Base-by-base conservation (phyloP, 2,113 vertebrate species). In the Turdus rufiventris region DNA sequence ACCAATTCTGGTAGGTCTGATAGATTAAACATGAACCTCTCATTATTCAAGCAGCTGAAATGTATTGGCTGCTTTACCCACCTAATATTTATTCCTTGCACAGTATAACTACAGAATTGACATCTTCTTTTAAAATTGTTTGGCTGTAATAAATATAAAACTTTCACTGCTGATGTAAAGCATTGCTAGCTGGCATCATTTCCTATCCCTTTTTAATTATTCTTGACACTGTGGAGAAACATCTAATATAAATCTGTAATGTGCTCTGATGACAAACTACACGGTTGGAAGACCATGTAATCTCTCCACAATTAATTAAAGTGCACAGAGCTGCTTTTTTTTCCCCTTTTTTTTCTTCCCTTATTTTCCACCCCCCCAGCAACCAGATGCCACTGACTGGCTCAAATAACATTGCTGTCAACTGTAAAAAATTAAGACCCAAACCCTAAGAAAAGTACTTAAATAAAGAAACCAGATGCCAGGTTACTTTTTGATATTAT, bases 181-280 rank as follows among this genome's bases (percentile, higher is more conserved):
- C 98, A 97, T 98, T 98, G 97, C 97, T 97, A 97, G 98, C 98
- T 99, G 98, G 98, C 98, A 98, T 98, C 97, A 97, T 97, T 98
- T 98, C 98, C 97, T 97, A 98, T 98, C 98, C 98, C 97, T 98
- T 99, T 99, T 98, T 99, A 99, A 99, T 99, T 99, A 99, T 98
- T 99, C 98, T 98, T 99, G 99, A 99, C 99, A 99, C 99, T 98
- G 98, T 99, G 98, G 99, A 99, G 99, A 99, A 99, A 99, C 98
- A 99, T 99, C 99, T 99, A 99, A 99, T 99, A 99, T 99, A 99
- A 99, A 99, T 99, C 99, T 99, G 99, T 99, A 99, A 99, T 99
- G 98, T 98, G 98, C 98, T 98, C 99, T 99, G 99, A 99, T 99
- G 99, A 99, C 99, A 99, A 98, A 99, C 99, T 99, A 98, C 99